Evolutionary conservation across 2,113 vertebrate genomes (phyloP).

Genomic region (Apeltes quadracus): DNA sequence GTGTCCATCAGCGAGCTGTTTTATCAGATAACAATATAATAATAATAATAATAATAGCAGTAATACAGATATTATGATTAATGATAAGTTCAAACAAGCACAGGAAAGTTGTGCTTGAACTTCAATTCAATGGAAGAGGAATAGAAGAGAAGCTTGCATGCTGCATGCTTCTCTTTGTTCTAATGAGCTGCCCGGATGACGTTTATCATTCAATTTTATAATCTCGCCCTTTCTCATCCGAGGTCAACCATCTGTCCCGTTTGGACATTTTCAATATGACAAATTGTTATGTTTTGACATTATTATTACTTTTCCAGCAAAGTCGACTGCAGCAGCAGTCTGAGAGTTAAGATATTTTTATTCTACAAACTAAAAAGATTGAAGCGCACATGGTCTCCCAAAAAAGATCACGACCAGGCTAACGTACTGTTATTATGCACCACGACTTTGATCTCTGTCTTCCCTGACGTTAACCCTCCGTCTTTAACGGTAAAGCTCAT

Average conservation of each 20-base stretch:
- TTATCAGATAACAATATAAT: no score
- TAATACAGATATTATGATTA: background rate
- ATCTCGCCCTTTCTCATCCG: background rate
- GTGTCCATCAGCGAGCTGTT: background rate
- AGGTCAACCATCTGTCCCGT: background rate
- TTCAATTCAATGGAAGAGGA: background rate
- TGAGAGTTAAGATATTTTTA: constrained; percentile 26
- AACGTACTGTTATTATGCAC: background rate
- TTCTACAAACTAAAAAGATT: constrained; percentile 16
- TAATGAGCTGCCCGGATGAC: background rate
- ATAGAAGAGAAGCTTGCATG: background rate
- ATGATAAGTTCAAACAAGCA: background rate
- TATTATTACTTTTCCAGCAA: constrained; percentile 62
- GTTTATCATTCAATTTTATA: background rate
- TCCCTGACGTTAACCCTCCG: constrained; percentile 5
- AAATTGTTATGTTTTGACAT: constrained; percentile 45
- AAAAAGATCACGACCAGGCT: no score
- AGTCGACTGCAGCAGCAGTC: constrained; percentile 22
- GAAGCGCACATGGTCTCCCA: constrained; percentile 11
- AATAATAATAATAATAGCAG: background rate
- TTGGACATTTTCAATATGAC: constrained; percentile 43
- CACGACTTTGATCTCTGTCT: background rate
- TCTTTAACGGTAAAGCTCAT: constrained; percentile 22
- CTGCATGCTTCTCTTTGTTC: background rate
- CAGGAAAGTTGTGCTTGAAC: constrained; percentile 5